phyloP scores from a whole-genome alignment of 2,797 vertebrate genomes.

The Brotula barbata region DNA sequence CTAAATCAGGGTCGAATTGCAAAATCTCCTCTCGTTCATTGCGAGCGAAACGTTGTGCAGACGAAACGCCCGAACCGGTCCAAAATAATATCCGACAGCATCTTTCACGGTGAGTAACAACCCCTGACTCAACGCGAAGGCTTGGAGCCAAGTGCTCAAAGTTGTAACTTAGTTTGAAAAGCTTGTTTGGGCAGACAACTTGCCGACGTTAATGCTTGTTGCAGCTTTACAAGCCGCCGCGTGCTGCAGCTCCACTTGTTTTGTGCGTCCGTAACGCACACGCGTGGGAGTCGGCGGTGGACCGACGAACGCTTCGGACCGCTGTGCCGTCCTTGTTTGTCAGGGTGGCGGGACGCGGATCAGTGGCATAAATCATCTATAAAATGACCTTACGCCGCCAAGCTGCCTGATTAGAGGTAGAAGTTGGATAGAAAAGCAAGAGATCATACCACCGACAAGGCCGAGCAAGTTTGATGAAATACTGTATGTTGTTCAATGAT shows the following conservation, averaged over 20 bases:
- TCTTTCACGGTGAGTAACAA: not conserved
- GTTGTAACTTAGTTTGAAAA: conserved; percentile 11
- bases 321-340: not conserved
- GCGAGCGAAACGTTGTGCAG: conserved; percentile 11
- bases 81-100: conserved; percentile 17
- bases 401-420: not conserved
- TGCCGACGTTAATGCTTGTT: not conserved
- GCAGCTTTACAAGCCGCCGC: not conserved
- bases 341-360: not conserved
- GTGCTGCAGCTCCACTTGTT: not conserved
- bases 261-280: not conserved
- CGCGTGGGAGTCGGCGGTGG: not conserved
- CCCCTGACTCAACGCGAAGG: not conserved
- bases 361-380: not conserved
- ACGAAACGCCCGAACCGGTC: conserved; percentile 10
- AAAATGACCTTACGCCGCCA: not conserved
- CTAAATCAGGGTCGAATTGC: conserved; percentile 12
- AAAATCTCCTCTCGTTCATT: conserved; percentile 8
- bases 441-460: too few relatives aligned
- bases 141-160: conserved; percentile 1
- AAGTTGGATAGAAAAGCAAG: not conserved
- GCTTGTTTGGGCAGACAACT: conserved; percentile 13
- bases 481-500: too few relatives aligned
- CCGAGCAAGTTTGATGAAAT: too few relatives aligned
- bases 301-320: not conserved